Evolutionary conservation across 1,140 invertebrate species (phyloP).

Genomic region (Bombus huntii): DNA sequence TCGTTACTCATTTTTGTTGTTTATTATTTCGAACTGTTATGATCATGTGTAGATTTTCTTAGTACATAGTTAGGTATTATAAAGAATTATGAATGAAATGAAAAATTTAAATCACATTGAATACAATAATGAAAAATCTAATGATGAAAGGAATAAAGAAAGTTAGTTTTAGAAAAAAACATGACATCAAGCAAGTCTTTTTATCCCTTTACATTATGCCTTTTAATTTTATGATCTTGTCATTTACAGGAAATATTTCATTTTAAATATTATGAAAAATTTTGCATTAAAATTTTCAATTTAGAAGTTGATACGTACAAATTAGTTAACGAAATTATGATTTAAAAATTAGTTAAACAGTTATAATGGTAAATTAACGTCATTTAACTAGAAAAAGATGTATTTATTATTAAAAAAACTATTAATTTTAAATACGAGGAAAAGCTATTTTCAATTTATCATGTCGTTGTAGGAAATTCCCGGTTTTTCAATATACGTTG

Average conservation of each 20-base stretch:
- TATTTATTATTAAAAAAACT: not conserved
- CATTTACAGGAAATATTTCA: not conserved
- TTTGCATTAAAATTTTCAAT: too few species aligned
- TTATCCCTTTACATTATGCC: conserved; percentile 3
- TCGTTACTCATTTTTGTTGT: conserved; percentile 62
- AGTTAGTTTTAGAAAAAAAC: conserved; percentile 66
- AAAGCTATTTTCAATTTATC: not conserved
- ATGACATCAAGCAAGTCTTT: not conserved
- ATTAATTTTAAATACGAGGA: not conserved
- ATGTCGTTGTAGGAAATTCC: not conserved
- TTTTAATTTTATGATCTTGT: not conserved
- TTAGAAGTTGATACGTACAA: too few species aligned
- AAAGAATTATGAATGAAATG: conserved; percentile 44
- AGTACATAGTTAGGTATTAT: conserved; percentile 54
- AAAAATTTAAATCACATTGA: conserved; percentile 56
- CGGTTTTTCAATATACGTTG: not conserved
- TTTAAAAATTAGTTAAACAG: too few species aligned
- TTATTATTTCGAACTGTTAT: conserved; percentile 62
- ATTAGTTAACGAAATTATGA: too few species aligned
- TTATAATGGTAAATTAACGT: not conserved
- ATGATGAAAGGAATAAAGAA: conserved; percentile 62
- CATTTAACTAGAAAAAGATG: not conserved
- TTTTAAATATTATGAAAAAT: not conserved
- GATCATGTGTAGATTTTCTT: conserved; percentile 55
- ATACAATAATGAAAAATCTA: conserved; percentile 63